Conservation (phyloP, 2,797 vertebrate species). For the Peromyscus nudipes region DNA sequence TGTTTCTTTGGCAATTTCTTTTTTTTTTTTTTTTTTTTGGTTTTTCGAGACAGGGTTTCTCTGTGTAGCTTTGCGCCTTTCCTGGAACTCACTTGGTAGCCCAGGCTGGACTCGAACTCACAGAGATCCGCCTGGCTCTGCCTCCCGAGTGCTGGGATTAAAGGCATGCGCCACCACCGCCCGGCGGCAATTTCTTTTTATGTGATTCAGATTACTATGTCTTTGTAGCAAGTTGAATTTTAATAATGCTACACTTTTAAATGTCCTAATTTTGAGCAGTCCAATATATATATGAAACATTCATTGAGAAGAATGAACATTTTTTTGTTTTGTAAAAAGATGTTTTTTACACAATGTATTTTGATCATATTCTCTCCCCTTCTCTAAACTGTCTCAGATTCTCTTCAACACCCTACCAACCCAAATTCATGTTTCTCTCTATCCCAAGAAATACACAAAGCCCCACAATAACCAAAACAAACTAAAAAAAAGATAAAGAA, state of each 20-base stretch:
- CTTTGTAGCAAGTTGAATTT: slow-evolving; percentile 19
- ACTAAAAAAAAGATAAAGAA: neutral
- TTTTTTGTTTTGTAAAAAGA: neutral
- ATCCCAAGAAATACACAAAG: neutral
- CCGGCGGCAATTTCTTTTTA: slow-evolving; percentile 33
- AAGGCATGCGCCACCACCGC: too few species aligned
- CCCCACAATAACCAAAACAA: neutral
- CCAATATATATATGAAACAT: neutral
- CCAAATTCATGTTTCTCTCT: neutral
- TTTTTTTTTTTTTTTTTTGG: slow-evolving; percentile 56
- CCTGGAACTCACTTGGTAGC: too few species aligned
- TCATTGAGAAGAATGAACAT: neutral
- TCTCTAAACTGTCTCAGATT: neutral
- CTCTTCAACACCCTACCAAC: neutral
- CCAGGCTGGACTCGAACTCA: too few species aligned
- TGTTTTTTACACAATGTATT: neutral
- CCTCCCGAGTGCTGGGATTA: too few species aligned
- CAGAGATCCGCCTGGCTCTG: too few species aligned
- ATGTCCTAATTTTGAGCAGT: slow-evolving; percentile 54
- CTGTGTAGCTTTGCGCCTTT: too few species aligned
- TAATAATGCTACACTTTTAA: neutral
- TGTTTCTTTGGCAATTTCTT: slow-evolving; percentile 24
- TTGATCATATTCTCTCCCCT: neutral
- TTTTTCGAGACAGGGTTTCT: too few species aligned
- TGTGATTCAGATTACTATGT: slow-evolving; percentile 26